These are phyloP conservation scores for Notiomystis cincta DNA, from an alignment of 2,113 vertebrate species.

Conservation along the genomic window DNA sequence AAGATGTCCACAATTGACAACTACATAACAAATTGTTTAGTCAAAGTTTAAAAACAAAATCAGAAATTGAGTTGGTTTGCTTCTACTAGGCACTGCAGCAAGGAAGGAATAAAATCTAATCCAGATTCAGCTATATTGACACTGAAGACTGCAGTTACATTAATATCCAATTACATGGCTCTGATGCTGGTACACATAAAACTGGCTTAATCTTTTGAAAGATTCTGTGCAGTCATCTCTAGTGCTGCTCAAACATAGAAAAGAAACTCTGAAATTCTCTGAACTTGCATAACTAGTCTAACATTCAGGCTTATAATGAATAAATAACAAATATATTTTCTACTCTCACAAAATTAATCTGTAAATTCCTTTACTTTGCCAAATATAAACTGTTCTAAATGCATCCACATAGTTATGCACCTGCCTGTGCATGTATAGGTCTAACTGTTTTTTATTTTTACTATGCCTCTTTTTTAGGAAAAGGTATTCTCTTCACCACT, in stretches of 20 bases:
- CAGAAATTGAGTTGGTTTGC: neutral
- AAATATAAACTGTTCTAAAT: neutral
- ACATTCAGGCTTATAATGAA: neutral
- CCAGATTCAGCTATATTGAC: neutral
- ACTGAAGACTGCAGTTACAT: neutral
- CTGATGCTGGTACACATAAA: neutral
- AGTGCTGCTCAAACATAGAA: neutral
- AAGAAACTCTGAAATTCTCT: neutral
- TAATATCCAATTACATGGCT: neutral
- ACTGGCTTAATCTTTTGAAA: neutral
- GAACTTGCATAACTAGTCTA: neutral
- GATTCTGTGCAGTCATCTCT: neutral
- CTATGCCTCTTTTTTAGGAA: neutral
- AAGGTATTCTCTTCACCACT: neutral
- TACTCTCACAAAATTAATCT: neutral
- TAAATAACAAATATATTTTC: neutral
- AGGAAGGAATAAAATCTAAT: neutral
- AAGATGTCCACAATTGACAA: neutral
- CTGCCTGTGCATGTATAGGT: neutral
- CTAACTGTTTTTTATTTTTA: neutral
- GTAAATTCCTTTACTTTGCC: neutral
- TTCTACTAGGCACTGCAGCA: neutral
- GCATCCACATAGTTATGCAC: neutral
- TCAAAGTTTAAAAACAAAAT: neutral
- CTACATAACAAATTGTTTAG: neutral